A percentile compares a stretch with the other conserved stretches of the same genome.
Evolutionary conservation across 2,888 invertebrate genomes (phyloP).

Genomic region (Lepidochrysops patricia): DNA sequence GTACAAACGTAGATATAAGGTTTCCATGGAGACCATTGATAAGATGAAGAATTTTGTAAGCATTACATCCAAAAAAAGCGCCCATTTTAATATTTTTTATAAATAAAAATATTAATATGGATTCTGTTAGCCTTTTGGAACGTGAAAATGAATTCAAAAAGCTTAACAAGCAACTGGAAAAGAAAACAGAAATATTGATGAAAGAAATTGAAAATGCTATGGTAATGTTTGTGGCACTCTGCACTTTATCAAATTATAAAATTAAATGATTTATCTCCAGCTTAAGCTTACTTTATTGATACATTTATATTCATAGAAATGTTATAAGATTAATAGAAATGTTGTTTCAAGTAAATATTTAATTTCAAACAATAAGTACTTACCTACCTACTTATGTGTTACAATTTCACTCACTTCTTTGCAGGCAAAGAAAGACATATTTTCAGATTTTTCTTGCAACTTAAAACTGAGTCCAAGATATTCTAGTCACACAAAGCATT

Average conservation of each 20-base stretch:
- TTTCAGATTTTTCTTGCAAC: conserved; percentile 45
- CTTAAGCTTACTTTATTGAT: too few species aligned
- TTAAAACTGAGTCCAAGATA: conserved; percentile 32
- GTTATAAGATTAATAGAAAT: too few species aligned
- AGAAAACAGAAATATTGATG: conserved; percentile 61
- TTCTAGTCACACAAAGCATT: conserved; percentile 36
- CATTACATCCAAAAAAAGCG: background rate
- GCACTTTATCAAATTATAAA: too few species aligned
- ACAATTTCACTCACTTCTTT: conserved; percentile 21
- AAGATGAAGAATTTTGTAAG: background rate
- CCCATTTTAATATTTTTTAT: background rate
- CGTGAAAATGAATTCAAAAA: conserved; percentile 64
- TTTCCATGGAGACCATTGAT: conserved; percentile 15
- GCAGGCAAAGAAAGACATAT: conserved; percentile 62
- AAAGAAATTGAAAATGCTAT: conserved; percentile 59
- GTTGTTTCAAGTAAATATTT: too few species aligned
- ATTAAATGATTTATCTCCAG: too few species aligned
- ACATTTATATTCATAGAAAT: too few species aligned
- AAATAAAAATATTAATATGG: conserved; percentile 35
- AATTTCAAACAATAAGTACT: too few species aligned
- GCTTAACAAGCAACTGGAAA: conserved; percentile 60
- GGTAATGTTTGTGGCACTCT: too few species aligned
- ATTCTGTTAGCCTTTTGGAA: conserved; percentile 52
- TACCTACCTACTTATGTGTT: too few species aligned
- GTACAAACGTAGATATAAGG: too few species aligned